These are phyloP conservation scores for Poeciliopsis presidionis DNA, from an alignment of 2,797 vertebrate genomes.

Conservation along the genomic window DNA sequence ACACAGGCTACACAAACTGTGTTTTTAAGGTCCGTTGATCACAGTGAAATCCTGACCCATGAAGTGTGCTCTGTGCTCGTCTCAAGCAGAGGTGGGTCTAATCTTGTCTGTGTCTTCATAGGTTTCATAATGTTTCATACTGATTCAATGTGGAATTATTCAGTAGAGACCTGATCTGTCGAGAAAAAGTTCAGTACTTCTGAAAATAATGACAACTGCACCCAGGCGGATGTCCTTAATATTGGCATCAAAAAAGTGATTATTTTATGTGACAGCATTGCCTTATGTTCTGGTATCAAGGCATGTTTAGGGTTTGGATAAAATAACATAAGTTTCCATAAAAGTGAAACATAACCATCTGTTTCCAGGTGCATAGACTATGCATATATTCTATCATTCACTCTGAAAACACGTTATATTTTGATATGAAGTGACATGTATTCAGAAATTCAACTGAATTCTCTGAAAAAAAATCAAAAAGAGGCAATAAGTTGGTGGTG, in stretches of 20 bases:
- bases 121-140: background rate
- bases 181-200: too few species aligned
- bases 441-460: background rate
- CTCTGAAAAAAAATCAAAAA: background rate
- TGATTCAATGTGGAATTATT: background rate
- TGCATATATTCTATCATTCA: background rate
- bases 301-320: too few species aligned
- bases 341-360: background rate
- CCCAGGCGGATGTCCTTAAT: too few species aligned
- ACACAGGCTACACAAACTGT: background rate
- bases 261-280: too few species aligned
- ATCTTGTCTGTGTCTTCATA: background rate
- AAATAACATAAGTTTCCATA: too few species aligned
- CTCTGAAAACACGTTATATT: background rate
- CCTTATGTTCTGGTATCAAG: too few species aligned
- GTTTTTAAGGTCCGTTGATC: background rate
- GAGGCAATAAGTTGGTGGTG: background rate
- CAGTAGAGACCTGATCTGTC: background rate
- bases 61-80: background rate
- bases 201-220: background rate
- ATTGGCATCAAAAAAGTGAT: too few species aligned
- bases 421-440: background rate
- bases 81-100: background rate
- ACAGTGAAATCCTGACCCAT: background rate
- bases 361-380: background rate